Percentiles rank a stretch among this genome's conserved stretches.
These are phyloP conservation scores for Drosophila oshimai DNA, from an alignment of 1,140 invertebrate species.

Conservation along the genomic window DNA sequence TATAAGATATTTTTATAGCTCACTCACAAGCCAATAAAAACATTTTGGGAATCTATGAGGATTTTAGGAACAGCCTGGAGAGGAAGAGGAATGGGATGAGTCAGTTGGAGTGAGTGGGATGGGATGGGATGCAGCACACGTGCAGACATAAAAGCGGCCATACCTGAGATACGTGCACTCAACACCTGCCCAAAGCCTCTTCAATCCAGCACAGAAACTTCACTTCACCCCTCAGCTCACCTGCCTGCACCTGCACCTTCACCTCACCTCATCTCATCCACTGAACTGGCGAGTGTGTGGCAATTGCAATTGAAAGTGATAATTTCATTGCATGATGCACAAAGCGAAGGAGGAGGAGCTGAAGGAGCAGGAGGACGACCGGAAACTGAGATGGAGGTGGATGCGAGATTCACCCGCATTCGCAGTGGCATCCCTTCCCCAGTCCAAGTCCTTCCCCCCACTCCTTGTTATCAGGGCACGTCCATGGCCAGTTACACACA, in stretches of 20 bases:
- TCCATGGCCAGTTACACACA: conserved; percentile 26
- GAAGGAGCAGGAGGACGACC: neutral
- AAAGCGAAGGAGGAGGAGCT: conserved; percentile 1
- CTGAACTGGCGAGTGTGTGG: conserved; percentile 36
- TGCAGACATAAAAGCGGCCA: conserved; percentile 47
- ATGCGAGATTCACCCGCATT: conserved; percentile 7
- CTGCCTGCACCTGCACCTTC: neutral
- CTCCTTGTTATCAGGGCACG: conserved; percentile 26
- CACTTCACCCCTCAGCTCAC: neutral
- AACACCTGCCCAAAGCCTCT: conserved; percentile 46
- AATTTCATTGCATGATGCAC: conserved; percentile 65
- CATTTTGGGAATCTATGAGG: conserved; percentile 3
- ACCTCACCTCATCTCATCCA: neutral
- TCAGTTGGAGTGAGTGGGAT: neutral
- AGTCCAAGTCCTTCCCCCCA: neutral
- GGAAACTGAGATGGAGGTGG: neutral
- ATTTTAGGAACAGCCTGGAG: conserved; percentile 7
- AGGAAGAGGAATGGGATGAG: neutral
- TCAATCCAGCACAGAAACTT: neutral
- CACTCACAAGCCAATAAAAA: neutral
- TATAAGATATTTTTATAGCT: conserved; percentile 5
- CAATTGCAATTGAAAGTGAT: conserved; percentile 76
- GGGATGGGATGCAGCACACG: no score
- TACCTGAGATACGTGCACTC: conserved; percentile 53
- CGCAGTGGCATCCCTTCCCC: neutral